A percentile compares a stretch with the other conserved stretches of the same genome.
Evolutionary conservation across 1,140 invertebrate genomes (phyloP).

Genomic region (Apis laboriosa): DNA sequence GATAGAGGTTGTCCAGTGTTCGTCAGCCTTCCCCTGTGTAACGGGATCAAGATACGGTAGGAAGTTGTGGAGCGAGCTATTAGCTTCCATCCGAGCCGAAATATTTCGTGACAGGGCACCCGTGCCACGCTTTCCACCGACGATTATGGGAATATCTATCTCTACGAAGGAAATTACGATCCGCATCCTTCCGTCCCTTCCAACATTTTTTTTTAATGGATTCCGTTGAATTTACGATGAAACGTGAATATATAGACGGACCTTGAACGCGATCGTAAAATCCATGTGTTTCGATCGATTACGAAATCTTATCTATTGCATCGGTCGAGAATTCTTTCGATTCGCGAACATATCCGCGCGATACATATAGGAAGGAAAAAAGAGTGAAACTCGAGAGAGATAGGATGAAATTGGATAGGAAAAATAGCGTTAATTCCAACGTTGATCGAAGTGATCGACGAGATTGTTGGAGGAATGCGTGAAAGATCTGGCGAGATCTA

Average conservation of each 20-base stretch:
- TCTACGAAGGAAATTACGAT: not conserved
- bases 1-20: slow-evolving; percentile 66
- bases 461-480: slow-evolving; percentile 1
- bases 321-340: not conserved
- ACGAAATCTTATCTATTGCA: slow-evolving; percentile 28
- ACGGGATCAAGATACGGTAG: slow-evolving; percentile 57
- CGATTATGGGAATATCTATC: not conserved
- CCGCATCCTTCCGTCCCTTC: not conserved
- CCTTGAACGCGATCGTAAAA: slow-evolving; percentile 53
- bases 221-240: slow-evolving; percentile 26
- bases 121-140: slow-evolving; percentile 4
- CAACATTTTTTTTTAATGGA: slow-evolving; percentile 38
- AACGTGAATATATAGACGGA: slow-evolving; percentile 18
- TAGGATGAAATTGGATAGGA: not conserved
- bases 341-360: no score
- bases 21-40: slow-evolving; percentile 41
- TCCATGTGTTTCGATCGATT: slow-evolving; percentile 12
- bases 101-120: slow-evolving; percentile 59
- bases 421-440: not conserved
- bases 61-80: slow-evolving; percentile 46
- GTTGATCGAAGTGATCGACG: not conserved
- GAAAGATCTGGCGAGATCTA: slow-evolving; percentile 7
- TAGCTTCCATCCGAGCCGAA: slow-evolving; percentile 63
- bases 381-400: not conserved
- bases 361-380: not conserved